Conservation (phyloP, 1,140 invertebrate genomes). For the Eueides isabella region DNA sequence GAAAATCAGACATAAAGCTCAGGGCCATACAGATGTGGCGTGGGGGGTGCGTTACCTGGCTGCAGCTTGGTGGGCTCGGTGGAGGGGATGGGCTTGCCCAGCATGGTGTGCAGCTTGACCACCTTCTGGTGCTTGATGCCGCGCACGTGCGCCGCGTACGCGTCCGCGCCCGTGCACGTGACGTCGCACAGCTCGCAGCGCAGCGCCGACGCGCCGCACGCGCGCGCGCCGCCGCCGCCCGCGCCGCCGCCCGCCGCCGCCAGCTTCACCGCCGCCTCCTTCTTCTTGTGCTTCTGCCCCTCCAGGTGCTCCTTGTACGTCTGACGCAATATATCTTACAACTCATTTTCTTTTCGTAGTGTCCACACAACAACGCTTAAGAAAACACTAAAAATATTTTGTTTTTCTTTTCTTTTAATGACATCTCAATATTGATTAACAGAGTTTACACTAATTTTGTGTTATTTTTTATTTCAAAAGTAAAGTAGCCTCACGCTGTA, state of each 20-base stretch:
- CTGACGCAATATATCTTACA: slow-evolving; percentile 73
- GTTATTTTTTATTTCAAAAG: too few relatives aligned
- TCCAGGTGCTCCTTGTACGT: slow-evolving; percentile 98
- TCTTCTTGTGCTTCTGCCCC: slow-evolving; percentile 99
- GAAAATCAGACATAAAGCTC: slow-evolving; percentile 68
- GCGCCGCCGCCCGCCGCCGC: slow-evolving; percentile 77
- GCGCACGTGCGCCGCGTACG: slow-evolving; percentile 98
- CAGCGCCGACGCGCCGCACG: slow-evolving; percentile 86
- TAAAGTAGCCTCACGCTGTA: too few relatives aligned
- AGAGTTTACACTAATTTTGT: too few relatives aligned
- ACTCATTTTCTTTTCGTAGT: too few relatives aligned
- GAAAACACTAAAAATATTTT: too few relatives aligned
- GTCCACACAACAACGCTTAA: too few relatives aligned
- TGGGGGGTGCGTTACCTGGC: slow-evolving; percentile 62
- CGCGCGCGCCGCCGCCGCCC: slow-evolving; percentile 52
- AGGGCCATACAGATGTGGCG: slow-evolving; percentile 74
- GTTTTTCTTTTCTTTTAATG: too few relatives aligned
- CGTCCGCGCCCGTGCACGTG: slow-evolving; percentile 98
- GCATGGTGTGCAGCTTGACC: slow-evolving; percentile 96
- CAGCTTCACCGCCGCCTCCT: slow-evolving; percentile 94
- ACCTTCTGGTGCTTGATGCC: slow-evolving; percentile 92
- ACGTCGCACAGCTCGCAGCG: slow-evolving; percentile 97
- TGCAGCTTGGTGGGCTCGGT: slow-evolving; percentile 94
- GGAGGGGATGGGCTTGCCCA: slow-evolving; percentile 98
- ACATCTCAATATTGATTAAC: too few relatives aligned